Evolutionary conservation across 2,113 vertebrate genomes (phyloP), one percentile per base, ranked within the genome.

Genomic region (Otis tarda): DNA sequence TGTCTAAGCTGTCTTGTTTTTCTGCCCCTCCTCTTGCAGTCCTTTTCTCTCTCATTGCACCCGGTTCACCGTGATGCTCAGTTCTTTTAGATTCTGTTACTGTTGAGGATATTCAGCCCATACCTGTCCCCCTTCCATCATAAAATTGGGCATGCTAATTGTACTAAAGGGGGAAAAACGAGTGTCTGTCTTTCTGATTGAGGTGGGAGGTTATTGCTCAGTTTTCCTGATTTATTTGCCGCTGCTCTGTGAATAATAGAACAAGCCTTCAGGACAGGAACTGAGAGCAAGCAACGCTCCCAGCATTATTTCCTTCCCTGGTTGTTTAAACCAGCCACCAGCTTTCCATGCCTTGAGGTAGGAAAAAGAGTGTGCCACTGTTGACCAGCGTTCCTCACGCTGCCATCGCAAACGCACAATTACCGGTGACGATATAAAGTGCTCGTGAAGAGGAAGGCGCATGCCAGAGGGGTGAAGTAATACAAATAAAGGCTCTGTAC

Each of bases 261-360:
- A 79, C 45, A 87, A 87, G 94, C 96, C 96, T 93, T 87, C 81
- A 73, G 94, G 93, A 95, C 95, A 96, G 96, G 96, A 97, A 94
- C 91, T 95, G 4, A 71, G 94, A 27, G 47, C 25, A 2, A 50
- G 93, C 18, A 37, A 60, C 1, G 87, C 91, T 95, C 93, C 4
- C 74, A 94, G 95, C 80, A 25, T 84, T 93, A 84, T 97, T 97
- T 95, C 95, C 95, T 95, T 89, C 70, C 45, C 77, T 60, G 77
- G 56, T 49, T 93, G 76, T 53, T 60, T 68, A 93, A 93, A 37
- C 89, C 94, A 89, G 91, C 95, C 95, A 87, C 56, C 69, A 60
- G 74, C 81, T 95, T 95, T 95, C 96, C 94, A 33, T 87, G 96
- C 93, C 96, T 91, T 28, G 81, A 82, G 96, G 95, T 87, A 64